Percentiles rank a stretch among this genome's conserved stretches.
Conservation (phyloP, 2,797 vertebrate genomes). For the Trichosurus vulpecula region DNA sequence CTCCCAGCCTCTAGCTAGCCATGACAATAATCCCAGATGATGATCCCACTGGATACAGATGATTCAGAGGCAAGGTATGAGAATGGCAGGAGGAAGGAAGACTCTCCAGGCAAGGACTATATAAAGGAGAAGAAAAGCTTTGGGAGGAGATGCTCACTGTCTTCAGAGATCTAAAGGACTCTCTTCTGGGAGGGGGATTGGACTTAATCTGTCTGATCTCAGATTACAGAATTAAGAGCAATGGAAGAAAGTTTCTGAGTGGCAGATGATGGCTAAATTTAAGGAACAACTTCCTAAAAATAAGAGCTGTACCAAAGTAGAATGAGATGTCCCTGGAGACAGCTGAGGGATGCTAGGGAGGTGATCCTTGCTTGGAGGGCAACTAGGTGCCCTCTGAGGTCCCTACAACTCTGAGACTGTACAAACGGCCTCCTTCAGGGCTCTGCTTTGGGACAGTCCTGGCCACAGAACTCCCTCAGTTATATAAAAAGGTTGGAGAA, state of each 20-base stretch:
- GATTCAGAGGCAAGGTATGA: not conserved
- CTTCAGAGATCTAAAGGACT: not conserved
- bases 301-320: not conserved
- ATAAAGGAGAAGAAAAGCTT: not conserved
- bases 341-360: not conserved
- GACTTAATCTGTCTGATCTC: not conserved
- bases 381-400: not conserved
- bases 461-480: not conserved
- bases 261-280: not conserved
- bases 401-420: not conserved
- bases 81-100: not conserved
- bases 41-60: not conserved
- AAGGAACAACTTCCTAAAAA: not conserved
- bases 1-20: not conserved
- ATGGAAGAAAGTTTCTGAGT: not conserved
- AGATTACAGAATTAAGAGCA: not conserved
- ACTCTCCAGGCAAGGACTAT: not conserved
- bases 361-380: not conserved
- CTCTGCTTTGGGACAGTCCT: not conserved
- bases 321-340: not conserved
- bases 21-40: not conserved
- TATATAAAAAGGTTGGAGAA: not conserved
- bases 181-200: not conserved
- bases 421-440: not conserved
- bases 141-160: not conserved